phyloP scores from a whole-genome alignment of 2,888 invertebrate genomes.

The Aspidiotus destructor region DNA sequence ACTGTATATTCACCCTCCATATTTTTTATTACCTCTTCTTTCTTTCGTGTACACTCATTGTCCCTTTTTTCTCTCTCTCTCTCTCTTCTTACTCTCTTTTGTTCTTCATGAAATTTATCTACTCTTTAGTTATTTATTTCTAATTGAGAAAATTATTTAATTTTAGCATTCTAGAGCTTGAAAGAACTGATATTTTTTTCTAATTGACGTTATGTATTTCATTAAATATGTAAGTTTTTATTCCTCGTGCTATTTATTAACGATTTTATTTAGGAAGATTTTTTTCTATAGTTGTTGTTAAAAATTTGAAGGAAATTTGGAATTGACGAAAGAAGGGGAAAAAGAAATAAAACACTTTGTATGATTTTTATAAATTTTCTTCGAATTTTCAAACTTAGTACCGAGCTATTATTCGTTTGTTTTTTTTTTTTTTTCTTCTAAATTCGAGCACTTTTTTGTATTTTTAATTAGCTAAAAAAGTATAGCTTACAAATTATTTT shows the following conservation, averaged over 20 bases:
- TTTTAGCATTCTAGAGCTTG: slow-evolving; percentile 33
- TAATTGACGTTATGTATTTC: slow-evolving; percentile 13
- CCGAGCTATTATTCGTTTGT: too few species aligned
- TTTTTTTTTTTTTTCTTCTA: too few species aligned
- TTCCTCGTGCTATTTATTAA: neutral
- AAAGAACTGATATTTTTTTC: slow-evolving; percentile 32
- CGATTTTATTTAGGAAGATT: too few species aligned
- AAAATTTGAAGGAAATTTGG: too few species aligned
- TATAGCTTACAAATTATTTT: too few species aligned
- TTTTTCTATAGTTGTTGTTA: too few species aligned
- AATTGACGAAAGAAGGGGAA: too few species aligned
- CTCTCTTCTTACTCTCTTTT: slow-evolving; percentile 3
- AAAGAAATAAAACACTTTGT: too few species aligned
- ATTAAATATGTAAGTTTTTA: slow-evolving; percentile 29
- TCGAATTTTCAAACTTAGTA: too few species aligned
- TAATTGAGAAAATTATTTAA: slow-evolving; percentile 25
- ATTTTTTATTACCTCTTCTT: neutral
- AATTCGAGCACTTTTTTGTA: too few species aligned
- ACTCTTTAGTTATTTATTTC: slow-evolving; percentile 22
- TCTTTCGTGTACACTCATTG: neutral
- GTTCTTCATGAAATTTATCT: neutral
- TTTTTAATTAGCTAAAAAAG: too few species aligned
- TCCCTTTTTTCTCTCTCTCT: neutral
- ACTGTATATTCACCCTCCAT: slow-evolving; percentile 3
- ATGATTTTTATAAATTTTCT: too few species aligned